Conservation (phyloP, 2,113 vertebrate genomes). For the Phocoena sinus region DNA sequence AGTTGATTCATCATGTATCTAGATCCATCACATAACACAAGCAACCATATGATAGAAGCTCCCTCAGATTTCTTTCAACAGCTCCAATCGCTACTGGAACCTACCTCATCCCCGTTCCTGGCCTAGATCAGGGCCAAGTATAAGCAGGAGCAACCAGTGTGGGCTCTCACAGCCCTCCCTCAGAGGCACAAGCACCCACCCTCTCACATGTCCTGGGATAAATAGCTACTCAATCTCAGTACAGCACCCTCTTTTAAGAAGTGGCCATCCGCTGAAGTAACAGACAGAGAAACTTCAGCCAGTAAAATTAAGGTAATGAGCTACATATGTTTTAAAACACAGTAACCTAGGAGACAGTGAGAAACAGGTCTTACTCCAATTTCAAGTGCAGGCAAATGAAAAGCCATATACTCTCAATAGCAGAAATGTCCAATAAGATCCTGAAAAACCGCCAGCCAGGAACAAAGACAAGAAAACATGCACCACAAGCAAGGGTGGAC, state of each 20-base stretch:
- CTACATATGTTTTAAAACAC: background rate
- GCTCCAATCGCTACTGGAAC: background rate
- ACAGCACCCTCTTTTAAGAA: background rate
- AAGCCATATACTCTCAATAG: background rate
- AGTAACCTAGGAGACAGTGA: background rate
- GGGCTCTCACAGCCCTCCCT: background rate
- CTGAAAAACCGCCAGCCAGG: background rate
- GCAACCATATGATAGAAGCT: background rate
- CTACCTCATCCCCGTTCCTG: background rate
- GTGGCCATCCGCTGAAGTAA: background rate
- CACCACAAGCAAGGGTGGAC: background rate
- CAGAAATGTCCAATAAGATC: background rate
- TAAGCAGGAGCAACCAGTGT: background rate
- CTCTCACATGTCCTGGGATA: background rate
- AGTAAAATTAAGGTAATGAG: background rate
- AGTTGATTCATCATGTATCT: background rate
- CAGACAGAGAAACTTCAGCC: background rate
- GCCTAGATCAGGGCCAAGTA: background rate
- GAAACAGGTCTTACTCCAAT: background rate
- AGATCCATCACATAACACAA: background rate
- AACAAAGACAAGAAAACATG: background rate
- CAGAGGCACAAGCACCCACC: background rate
- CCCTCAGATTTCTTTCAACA: background rate
- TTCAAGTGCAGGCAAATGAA: background rate
- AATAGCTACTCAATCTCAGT: background rate